Conservation (phyloP, 2,797 vertebrate genomes). For the Crocodylus rhombifer region DNA sequence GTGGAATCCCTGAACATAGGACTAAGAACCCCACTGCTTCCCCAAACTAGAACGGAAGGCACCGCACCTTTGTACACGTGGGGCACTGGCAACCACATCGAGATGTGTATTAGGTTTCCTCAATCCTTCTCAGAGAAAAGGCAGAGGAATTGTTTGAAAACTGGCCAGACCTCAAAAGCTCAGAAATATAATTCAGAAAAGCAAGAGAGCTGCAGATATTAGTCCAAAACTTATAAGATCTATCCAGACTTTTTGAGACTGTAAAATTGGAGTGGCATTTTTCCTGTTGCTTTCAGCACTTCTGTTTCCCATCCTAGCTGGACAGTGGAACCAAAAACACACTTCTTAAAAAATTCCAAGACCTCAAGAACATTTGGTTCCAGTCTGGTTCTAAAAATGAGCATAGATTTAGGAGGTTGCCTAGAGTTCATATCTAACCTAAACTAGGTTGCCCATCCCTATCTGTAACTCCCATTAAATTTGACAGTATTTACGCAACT, state of each 20-base stretch:
- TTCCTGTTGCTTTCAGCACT: slow-evolving; percentile 71
- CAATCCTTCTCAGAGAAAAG: not conserved
- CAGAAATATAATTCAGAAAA: slow-evolving; percentile 62
- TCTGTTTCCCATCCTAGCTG: slow-evolving; percentile 66
- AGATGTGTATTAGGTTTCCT: not conserved
- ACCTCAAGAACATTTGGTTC: slow-evolving; percentile 72
- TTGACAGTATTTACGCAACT: not conserved
- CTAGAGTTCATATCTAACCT: slow-evolving; percentile 43
- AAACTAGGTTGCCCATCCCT: not conserved
- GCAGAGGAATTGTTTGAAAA: slow-evolving; percentile 46
- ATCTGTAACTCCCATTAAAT: not conserved
- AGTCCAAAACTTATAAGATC: slow-evolving; percentile 59
- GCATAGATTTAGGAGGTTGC: slow-evolving; percentile 47
- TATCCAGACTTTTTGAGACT: slow-evolving; percentile 63
- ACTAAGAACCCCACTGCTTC: not conserved
- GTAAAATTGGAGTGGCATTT: slow-evolving; percentile 62
- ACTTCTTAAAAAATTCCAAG: slow-evolving; percentile 71
- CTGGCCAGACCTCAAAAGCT: slow-evolving; percentile 53
- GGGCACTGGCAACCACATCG: fast-evolving
- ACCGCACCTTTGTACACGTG: not conserved
- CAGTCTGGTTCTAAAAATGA: slow-evolving; percentile 66
- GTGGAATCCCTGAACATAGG: not conserved
- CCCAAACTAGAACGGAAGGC: slow-evolving; percentile 35
- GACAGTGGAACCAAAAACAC: slow-evolving; percentile 53
- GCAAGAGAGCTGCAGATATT: slow-evolving; percentile 22